Evolutionary conservation across 2,797 vertebrate genomes (phyloP).

Genomic region (Epinephelus awoara): DNA sequence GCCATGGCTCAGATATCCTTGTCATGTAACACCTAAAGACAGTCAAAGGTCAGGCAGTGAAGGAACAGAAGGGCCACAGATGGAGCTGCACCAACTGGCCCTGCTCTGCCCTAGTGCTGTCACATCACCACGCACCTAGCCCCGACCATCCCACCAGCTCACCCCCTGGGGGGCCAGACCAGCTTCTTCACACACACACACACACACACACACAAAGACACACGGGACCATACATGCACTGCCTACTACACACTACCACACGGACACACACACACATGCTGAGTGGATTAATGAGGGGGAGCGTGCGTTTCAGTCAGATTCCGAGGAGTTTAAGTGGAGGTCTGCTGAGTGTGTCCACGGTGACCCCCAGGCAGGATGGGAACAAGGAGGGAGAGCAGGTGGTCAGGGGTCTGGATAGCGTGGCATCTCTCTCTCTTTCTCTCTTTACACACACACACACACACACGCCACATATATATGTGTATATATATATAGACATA

Average conservation of each 20-base stretch:
- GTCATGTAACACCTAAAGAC: constrained; percentile 84
- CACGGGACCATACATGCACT: constrained; percentile 20
- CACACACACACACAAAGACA: constrained; percentile 37
- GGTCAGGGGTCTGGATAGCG: constrained; percentile 59
- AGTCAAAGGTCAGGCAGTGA: constrained; percentile 81
- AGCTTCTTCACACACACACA: constrained; percentile 32
- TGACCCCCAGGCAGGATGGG: constrained; percentile 67
- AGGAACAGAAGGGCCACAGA: constrained; percentile 85
- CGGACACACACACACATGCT: constrained; percentile 22
- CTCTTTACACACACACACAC: background rate
- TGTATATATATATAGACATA: no score
- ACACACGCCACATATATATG: background rate
- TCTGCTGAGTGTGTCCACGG: constrained; percentile 56
- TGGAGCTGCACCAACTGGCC: constrained; percentile 73
- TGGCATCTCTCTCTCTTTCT: constrained; percentile 30
- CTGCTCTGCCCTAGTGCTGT: constrained; percentile 74
- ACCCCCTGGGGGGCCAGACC: constrained; percentile 41
- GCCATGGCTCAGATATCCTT: constrained; percentile 71
- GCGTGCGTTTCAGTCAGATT: constrained; percentile 55
- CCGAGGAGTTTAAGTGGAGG: constrained; percentile 43
- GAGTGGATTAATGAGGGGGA: constrained; percentile 50
- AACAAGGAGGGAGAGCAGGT: constrained; percentile 73
- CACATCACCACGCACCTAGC: constrained; percentile 65
- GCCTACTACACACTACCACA: constrained; percentile 20
- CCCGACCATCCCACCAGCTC: constrained; percentile 35